Evolutionary conservation across 2,113 vertebrate genomes (phyloP).

Genomic region (Limnothrissa miodon): DNA sequence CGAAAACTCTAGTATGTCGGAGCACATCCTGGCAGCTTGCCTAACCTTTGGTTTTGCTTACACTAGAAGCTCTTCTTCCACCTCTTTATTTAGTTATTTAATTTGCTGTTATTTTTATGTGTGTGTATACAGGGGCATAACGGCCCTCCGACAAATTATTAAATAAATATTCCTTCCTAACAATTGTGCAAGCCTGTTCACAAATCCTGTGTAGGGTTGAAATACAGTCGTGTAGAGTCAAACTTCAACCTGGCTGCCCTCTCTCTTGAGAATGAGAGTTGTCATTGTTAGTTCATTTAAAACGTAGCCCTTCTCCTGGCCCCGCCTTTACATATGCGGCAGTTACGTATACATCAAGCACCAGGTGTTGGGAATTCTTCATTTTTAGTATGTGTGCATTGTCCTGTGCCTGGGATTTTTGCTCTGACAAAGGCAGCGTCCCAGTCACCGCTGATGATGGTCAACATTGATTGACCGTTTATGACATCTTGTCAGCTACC

Average conservation of each 20-base stretch:
- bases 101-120: no score
- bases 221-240: no score
- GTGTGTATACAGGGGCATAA: no score
- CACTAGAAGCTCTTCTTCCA: not conserved
- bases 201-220: no score
- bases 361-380: not conserved
- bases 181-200: no score
- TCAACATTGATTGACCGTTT: conserved; percentile 8
- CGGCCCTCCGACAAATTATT: no score
- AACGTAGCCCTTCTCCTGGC: no score
- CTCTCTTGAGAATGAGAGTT: no score
- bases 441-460: not conserved
- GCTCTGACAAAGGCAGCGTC: not conserved
- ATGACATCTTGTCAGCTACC: conserved; percentile 1
- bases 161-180: no score
- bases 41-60: not conserved
- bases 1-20: not conserved
- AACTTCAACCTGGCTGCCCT: no score
- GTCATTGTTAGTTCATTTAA: no score
- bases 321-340: no score
- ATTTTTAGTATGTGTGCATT: not conserved
- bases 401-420: not conserved
- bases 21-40: not conserved
- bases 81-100: not conserved
- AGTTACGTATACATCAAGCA: not conserved